Evolutionary conservation across 2,888 invertebrate species (phyloP).

Genomic region (Molanna angustata): DNA sequence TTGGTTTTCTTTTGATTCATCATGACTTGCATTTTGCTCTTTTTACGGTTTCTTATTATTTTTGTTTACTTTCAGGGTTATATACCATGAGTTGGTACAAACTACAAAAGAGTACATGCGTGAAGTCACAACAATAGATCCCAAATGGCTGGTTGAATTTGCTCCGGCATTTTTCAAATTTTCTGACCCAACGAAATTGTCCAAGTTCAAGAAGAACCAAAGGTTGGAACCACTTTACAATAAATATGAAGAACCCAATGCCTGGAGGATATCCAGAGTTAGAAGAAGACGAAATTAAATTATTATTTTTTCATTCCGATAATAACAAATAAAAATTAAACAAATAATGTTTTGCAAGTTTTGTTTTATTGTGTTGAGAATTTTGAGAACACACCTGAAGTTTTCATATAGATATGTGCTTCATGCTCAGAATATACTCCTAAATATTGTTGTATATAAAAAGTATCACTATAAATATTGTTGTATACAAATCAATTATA

Average conservation of each 20-base stretch:
- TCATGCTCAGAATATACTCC: too few relatives aligned
- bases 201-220: slow-evolving; percentile 99
- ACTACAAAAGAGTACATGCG: slow-evolving; percentile 99
- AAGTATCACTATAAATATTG: too few relatives aligned
- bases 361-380: too few relatives aligned
- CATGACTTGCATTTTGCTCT: too few relatives aligned
- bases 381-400: too few relatives aligned
- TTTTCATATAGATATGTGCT: too few relatives aligned
- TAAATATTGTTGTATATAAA: too few relatives aligned
- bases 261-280: slow-evolving; percentile 97
- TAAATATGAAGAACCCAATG: slow-evolving; percentile 98
- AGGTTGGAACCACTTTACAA: slow-evolving; percentile 96
- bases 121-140: slow-evolving; percentile 95
- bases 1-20: too few relatives aligned
- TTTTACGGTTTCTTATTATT: too few relatives aligned
- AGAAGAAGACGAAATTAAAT: slow-evolving; percentile 80
- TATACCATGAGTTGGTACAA: slow-evolving; percentile 97
- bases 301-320: neutral
- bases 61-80: slow-evolving; percentile 64
- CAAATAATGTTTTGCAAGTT: too few relatives aligned
- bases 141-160: slow-evolving; percentile 98
- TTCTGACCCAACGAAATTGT: slow-evolving; percentile 96
- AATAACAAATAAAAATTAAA: too few relatives aligned
- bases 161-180: slow-evolving; percentile 99
- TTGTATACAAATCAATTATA: too few relatives aligned